Percentiles rank a stretch among this genome's conserved stretches.
Evolutionary conservation across 2,113 vertebrate species (phyloP).

Genomic region (Toxotes chatareus): DNA sequence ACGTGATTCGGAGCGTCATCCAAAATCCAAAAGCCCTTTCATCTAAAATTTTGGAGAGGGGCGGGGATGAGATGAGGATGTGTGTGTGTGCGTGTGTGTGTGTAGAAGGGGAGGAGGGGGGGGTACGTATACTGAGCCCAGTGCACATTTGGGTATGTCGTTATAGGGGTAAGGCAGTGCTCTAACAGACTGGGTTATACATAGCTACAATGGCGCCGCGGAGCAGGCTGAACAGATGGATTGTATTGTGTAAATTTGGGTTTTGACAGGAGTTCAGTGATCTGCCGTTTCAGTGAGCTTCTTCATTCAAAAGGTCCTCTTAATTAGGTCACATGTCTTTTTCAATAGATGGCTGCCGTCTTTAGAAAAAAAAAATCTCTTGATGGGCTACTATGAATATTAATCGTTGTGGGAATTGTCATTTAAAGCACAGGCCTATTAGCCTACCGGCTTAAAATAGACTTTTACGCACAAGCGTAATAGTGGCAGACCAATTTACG

Average conservation of each 20-base stretch:
- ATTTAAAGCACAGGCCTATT: conserved; percentile 65
- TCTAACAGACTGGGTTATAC: conserved; percentile 58
- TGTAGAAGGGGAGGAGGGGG: conserved; percentile 26
- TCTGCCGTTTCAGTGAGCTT: conserved; percentile 40
- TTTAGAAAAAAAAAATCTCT: conserved; percentile 16
- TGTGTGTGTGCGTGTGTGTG: conserved; percentile 63
- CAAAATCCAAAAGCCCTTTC: conserved; percentile 86
- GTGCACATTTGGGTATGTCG: conserved; percentile 74
- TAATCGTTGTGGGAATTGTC: conserved; percentile 63
- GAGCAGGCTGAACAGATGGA: conserved; percentile 38
- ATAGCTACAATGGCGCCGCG: conserved; percentile 59
- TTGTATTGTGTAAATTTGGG: conserved; percentile 55
- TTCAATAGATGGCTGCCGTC: conserved; percentile 46
- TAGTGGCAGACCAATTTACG: conserved; percentile 22
- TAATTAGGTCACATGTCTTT: conserved; percentile 59
- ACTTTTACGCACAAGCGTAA: conserved; percentile 61
- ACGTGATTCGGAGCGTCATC: conserved; percentile 87
- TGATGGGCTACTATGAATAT: conserved; percentile 57
- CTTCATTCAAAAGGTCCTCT: conserved; percentile 43
- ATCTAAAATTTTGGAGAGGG: conserved; percentile 82
- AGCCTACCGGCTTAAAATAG: conserved; percentile 61
- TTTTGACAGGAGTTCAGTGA: conserved; percentile 49
- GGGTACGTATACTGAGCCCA: conserved; percentile 59
- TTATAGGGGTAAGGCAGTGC: conserved; percentile 57
- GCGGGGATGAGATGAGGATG: conserved; percentile 76